Evolutionary conservation across 2,113 vertebrate genomes (phyloP).

Genomic region (Globicephala melas): DNA sequence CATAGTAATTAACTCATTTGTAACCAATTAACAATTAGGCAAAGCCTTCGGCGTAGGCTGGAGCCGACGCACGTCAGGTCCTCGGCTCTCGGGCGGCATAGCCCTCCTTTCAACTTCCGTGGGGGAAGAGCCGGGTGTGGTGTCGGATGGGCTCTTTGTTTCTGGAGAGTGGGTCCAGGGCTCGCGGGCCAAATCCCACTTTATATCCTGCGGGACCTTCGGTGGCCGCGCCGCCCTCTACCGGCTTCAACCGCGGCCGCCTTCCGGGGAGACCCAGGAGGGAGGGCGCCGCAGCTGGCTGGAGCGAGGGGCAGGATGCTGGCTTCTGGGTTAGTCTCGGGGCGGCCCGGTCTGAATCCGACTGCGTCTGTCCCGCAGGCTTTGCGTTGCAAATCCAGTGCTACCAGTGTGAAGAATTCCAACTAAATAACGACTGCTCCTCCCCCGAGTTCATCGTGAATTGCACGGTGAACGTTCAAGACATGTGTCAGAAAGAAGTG

Average conservation of each 20-base stretch:
- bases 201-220: background rate
- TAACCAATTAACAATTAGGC: constrained; percentile 78
- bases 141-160: background rate
- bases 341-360: background rate
- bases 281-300: background rate
- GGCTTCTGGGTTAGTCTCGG: background rate
- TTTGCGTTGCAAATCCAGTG: constrained; percentile 96
- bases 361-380: constrained; percentile 77
- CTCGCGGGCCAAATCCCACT: background rate
- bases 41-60: constrained; percentile 48
- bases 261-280: background rate
- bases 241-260: background rate
- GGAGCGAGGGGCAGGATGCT: accelerated
- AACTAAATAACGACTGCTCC: constrained; percentile 94
- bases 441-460: constrained; percentile 96
- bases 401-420: constrained; percentile 98
- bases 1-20: constrained; percentile 80
- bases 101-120: background rate
- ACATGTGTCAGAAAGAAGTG: constrained; percentile 99
- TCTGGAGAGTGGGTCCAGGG: background rate
- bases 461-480: constrained; percentile 98
- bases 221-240: constrained; percentile 45
- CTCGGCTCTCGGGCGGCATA: background rate
- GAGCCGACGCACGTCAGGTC: background rate
- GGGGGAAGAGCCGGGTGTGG: background rate